Evolutionary conservation across 2,888 invertebrate genomes (phyloP), one percentile per base, ranked within the genome.

Genomic region (Synergus umbraculus): DNA sequence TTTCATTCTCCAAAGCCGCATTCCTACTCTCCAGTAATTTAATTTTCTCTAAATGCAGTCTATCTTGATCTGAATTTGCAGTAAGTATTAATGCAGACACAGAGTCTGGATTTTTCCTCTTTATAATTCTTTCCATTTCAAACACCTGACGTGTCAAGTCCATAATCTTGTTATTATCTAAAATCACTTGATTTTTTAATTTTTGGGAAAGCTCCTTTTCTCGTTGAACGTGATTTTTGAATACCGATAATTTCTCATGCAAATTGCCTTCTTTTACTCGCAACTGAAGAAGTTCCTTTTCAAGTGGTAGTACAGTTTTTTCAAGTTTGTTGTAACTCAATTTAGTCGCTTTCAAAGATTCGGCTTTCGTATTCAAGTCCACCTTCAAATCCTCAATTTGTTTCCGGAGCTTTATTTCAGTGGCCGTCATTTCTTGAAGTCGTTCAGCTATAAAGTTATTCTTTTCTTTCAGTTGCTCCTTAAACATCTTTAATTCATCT

Each of bases 41-140:
- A 76, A 91, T 85, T 73, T 91, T 92, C 54, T 92, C 92, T 4
- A 84, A 73, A 60, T 88, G 87, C 1, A 89, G 85, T 41, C 87
- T 89, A 4, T 92, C 91, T 49, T 90, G 88, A 65, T 91, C 91
- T 1, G 91, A 89, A 67, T 91, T 92, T 3, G 91, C 90, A 0
- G 92, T 89, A 8, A 92, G 78, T 87, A 97, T 96, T 76, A 96
- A 92, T 5, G 96, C 96, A 0, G 96, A 96, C 0, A 97, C 96
- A 0, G 96, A 96, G 92, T 97, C 96, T 0, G 97, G 97, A 93
- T 97, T 96, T 90, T 96, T 96, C 79, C 96, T 93, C 89, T 94
- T 95, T 41, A 97, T 93, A 86, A 96, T 96, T 88, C 96, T 93
- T 87, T 97, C 97, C 96, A 97, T 96, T 92, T 97, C 97, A 85